Conservation (phyloP, 2,888 invertebrate species). For the Phalera bucephala region DNA sequence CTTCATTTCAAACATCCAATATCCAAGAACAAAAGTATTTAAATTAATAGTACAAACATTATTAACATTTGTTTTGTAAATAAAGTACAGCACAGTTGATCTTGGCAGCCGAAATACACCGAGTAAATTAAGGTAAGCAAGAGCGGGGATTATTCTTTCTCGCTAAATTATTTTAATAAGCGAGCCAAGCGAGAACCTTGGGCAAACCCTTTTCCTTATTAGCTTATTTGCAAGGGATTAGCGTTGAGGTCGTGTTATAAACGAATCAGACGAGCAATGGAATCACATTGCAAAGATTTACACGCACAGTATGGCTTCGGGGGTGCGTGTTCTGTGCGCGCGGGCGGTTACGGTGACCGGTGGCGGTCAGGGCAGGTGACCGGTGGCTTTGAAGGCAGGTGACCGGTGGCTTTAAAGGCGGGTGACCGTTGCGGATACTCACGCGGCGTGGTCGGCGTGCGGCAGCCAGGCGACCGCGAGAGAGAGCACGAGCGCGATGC, state of each 20-base stretch:
- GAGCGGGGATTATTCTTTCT: constrained; percentile 10
- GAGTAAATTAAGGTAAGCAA: constrained; percentile 7
- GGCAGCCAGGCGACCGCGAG: constrained; percentile 67
- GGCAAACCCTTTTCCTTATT: constrained; percentile 27
- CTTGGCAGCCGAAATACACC: not conserved
- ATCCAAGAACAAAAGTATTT: not conserved
- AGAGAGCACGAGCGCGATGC: constrained; percentile 63
- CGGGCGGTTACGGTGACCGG: too few species aligned
- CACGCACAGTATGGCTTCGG: constrained; percentile 54
- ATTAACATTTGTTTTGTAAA: constrained; percentile 2
- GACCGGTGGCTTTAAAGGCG: constrained; percentile 10
- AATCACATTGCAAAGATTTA: constrained; percentile 47
- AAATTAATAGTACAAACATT: not conserved
- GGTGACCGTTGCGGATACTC: constrained; percentile 49
- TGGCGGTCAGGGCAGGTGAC: constrained; percentile 9
- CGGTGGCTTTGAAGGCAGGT: too few species aligned
- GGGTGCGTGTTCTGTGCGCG: constrained; percentile 30
- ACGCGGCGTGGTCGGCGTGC: constrained; percentile 67
- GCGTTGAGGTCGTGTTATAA: constrained; percentile 31
- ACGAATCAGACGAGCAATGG: constrained; percentile 42
- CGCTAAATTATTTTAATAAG: constrained; percentile 19
- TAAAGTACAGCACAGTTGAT: constrained; percentile 3
- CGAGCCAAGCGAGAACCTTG: constrained; percentile 11
- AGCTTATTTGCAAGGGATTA: constrained; percentile 32
- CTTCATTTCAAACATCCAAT: constrained; percentile 6